Evolutionary conservation across 2,113 vertebrate genomes (phyloP).

Genomic region (Kryptolebias marmoratus): DNA sequence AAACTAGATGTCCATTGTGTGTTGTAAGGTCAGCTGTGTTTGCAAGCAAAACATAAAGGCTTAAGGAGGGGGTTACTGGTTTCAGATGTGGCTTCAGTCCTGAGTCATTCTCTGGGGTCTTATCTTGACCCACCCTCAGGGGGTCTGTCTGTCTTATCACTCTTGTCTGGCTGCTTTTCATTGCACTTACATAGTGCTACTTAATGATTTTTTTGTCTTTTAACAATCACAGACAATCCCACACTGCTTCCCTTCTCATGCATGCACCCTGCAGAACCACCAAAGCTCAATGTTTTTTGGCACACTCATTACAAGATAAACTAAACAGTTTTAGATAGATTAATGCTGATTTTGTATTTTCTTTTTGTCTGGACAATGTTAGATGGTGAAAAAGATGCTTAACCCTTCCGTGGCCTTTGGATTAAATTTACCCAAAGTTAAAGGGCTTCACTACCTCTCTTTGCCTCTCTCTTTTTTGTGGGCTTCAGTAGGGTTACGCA

Average conservation of each 20-base stretch:
- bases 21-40: slow-evolving; percentile 71
- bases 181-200: slow-evolving; percentile 11
- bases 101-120: slow-evolving; percentile 22
- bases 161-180: slow-evolving; percentile 30
- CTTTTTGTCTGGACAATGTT: not conserved
- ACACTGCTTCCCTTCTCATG: not conserved
- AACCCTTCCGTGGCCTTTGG: no score
- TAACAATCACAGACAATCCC: slow-evolving; percentile 38
- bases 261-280: not conserved
- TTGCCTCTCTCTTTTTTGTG: no score
- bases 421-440: no score
- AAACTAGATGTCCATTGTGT: slow-evolving; percentile 51
- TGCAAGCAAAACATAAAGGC: slow-evolving; percentile 63
- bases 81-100: slow-evolving; percentile 18
- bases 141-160: slow-evolving; percentile 27
- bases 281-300: not conserved
- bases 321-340: not conserved
- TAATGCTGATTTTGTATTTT: not conserved
- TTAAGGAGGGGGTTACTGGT: slow-evolving; percentile 25
- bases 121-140: slow-evolving; percentile 29
- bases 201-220: slow-evolving; percentile 59
- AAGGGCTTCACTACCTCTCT: no score
- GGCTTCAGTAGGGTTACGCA: no score
- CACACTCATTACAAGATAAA: no score
- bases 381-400: no score